These are phyloP conservation scores for Zelleria hepariella DNA, from an alignment of 2,888 invertebrate genomes.

Conservation along the genomic window DNA sequence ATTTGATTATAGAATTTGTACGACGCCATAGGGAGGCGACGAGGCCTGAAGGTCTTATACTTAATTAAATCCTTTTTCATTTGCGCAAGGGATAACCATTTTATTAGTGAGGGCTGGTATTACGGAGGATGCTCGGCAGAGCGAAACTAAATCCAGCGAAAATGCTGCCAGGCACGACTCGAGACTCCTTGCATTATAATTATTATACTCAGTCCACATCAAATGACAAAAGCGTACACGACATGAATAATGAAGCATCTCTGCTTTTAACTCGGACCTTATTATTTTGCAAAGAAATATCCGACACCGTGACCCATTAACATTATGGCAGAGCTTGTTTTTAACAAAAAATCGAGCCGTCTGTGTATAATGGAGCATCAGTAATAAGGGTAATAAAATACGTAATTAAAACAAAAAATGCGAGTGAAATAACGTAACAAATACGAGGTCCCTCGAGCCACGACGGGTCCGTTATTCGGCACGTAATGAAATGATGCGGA, in stretches of 20 bases:
- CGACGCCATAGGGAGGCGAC: background rate
- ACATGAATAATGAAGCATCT: background rate
- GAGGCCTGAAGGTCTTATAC: conserved; percentile 1
- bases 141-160: conserved; percentile 5
- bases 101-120: conserved; percentile 3
- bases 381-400: background rate
- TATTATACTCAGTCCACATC: background rate
- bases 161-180: conserved; percentile 4
- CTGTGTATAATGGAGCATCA: background rate
- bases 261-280: background rate
- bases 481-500: conserved; percentile 34
- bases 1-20: background rate
- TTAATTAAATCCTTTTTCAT: conserved; percentile 5
- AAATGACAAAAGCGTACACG: background rate
- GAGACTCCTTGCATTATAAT: background rate
- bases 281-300: background rate
- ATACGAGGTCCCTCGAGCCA: background rate
- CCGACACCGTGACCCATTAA: background rate
- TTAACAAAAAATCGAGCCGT: background rate
- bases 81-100: conserved; percentile 1
- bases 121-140: background rate
- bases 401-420: background rate
- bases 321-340: background rate
- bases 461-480: conserved; percentile 9
- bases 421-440: background rate